Evolutionary conservation across 92 coral and sea anemone genomes (phyloP).

Genomic region (Porites divaricata): DNA sequence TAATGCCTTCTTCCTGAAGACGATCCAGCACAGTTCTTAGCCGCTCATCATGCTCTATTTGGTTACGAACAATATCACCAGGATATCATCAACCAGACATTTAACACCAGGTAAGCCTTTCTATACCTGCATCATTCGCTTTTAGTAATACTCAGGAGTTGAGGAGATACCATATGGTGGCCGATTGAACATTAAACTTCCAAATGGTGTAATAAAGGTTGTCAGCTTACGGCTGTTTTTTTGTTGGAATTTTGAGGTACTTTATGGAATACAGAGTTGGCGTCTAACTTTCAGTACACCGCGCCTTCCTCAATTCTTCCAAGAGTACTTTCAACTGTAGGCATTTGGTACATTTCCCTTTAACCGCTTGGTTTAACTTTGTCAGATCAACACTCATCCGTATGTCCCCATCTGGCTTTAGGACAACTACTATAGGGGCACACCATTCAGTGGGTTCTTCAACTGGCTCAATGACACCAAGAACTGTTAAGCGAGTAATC

Average conservation of each 20-base stretch:
- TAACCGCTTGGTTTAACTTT: no score
- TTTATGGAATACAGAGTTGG: no score
- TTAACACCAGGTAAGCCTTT: conserved; percentile 8
- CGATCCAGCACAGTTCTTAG: conserved; percentile 42
- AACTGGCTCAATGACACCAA: conserved; percentile 51
- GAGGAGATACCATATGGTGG: no score
- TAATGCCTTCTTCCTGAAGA: conserved; percentile 36
- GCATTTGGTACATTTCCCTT: no score
- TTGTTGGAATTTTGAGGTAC: no score
- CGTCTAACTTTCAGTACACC: no score
- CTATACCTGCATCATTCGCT: background rate
- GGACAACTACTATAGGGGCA: conserved; percentile 59
- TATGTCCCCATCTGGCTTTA: conserved; percentile 43
- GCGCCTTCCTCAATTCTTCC: no score
- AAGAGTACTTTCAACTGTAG: no score
- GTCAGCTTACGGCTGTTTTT: no score
- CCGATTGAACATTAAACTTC: no score
- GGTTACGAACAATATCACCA: conserved; percentile 44
- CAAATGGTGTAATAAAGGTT: no score
- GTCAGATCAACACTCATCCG: conserved; percentile 57
- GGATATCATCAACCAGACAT: conserved; percentile 6
- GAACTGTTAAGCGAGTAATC: conserved; percentile 33
- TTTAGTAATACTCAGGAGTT: background rate
- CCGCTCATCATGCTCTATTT: conserved; percentile 50
- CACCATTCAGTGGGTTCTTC: conserved; percentile 62